phyloP scores from a whole-genome alignment of 2,113 vertebrate species.

The Gallinago media region DNA sequence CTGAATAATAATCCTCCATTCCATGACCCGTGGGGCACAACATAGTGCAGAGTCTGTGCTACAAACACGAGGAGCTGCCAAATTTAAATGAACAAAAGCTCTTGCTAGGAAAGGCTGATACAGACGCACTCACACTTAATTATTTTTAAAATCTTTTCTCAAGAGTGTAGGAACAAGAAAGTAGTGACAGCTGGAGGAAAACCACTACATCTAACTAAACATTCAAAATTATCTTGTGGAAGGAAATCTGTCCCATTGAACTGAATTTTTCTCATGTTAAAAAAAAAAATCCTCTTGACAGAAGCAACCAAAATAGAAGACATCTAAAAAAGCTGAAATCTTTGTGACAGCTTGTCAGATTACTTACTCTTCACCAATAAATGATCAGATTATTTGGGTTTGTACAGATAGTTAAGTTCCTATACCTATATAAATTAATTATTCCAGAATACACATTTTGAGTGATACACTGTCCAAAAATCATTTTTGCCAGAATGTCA shows the following conservation, averaged over 20 bases:
- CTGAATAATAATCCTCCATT: background rate
- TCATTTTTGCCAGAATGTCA: background rate
- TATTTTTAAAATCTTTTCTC: conserved; percentile 62
- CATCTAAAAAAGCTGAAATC: background rate
- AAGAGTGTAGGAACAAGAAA: conserved; percentile 29
- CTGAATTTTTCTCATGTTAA: background rate
- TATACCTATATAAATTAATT: background rate
- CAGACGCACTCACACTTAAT: conserved; percentile 46
- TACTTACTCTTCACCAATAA: background rate
- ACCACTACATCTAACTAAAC: conserved; percentile 11
- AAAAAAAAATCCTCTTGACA: conserved; percentile 13
- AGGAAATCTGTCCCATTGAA: conserved; percentile 58
- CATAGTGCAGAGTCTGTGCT: background rate
- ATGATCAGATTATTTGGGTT: background rate
- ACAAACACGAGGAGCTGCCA: background rate
- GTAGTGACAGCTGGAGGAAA: conserved; percentile 62
- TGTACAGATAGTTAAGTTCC: background rate
- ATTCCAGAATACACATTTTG: background rate
- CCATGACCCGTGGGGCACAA: background rate
- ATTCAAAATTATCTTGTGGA: conserved; percentile 47
- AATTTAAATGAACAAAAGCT: conserved; percentile 49
- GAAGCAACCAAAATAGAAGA: conserved; percentile 37
- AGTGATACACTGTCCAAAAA: background rate
- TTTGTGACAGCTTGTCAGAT: conserved; percentile 7
- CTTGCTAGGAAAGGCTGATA: conserved; percentile 17